Evolutionary conservation across 2,113 vertebrate genomes (phyloP), one percentile per base, ranked within the genome.

Genomic region (Phyllostomus discolor): DNA sequence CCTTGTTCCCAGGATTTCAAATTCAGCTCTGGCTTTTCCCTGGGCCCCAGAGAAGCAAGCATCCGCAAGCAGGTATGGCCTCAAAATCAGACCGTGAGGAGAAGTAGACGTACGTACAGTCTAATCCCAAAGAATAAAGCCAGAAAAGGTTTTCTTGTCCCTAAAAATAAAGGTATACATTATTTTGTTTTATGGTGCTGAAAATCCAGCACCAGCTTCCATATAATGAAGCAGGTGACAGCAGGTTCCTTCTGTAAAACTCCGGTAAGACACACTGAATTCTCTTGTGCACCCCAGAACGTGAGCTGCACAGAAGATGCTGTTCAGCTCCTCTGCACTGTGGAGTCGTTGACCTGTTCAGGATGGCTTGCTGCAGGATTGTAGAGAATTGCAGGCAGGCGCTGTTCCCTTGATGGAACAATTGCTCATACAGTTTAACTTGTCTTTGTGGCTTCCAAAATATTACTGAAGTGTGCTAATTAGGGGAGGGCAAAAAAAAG

Each of bases 241-340:
- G 38, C 54, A 94, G 88, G 83, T 87, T 67, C 50, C 70, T 97
- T 95, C 95, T 93, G 67, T 95, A 90, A 87, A 97, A 73, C 76
- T 93, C 95, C 84, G 28, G 54, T 66, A 97, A 91, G 57, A 62
- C 28, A 82, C 82, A 96, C 16, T 75, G 93, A 97, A 96, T 97
- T 98, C 80, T 91, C 91, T 85, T 59, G 69, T 93, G 90, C 85
- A 86, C 92, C 57, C 84, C 90, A 66, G 59, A 92, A 92, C 1
- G 0, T 0, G 69, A 93, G 9, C 33, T 7, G 3, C 31, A 22
- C 2, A 7, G 66, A 95, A 95, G 43, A 33, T 43, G 19, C 41
- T 41, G 33, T 52, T 97, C 0, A 67, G 72, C 78, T 97, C 4
- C 50, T 91, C 73, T 89, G 64, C 70, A 19, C 48, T 33, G 0